Evolutionary conservation across 2,113 vertebrate species (phyloP), one percentile per base, ranked within the genome.

Genomic region (Triplophysa siluroides): DNA sequence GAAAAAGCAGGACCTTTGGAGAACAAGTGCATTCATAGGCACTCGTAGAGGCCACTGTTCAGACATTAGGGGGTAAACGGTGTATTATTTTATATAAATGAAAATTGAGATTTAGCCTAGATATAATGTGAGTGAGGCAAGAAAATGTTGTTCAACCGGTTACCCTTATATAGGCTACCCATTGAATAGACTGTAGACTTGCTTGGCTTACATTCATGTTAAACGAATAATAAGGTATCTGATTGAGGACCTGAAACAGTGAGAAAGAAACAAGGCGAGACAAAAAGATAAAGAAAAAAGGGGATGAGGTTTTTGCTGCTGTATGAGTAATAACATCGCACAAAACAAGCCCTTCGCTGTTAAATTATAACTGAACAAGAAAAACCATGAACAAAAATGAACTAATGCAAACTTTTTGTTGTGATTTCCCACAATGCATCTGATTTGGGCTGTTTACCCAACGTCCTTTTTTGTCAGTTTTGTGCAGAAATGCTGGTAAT

Each of bases 21-120:
- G 76, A 73, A 71, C 9, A 62, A 38, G 81, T 68, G 81, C 81
- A 60, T 52, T 38, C 47, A 60, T 54, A 84, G 83, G 83, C 83
- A 84, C 74, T 81, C 81, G 64, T 61, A 71, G 56, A 78, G 29
- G 70, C 47, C 66, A 47, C 70, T 58, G 70, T 23, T 38, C 43
- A 70, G 21, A 41, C 18, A 21, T 50, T 14, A 47, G 13, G 19
- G 19, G 41, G 41, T 70, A 43, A 50, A 50, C 45, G 67, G 67
- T 14, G 4, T 14, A 50, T 2, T 50, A 50, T 50, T 50, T 14
- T 50, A 50, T 50, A 14, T 2, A 12, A 50, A 50, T 13, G 45
- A 47, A 47, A 47, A 47, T 3, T 29, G 3, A 29, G 4, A 4
- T 29, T 7, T 38, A 38, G 33, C 7, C 33, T 38, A 38, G 33